Conservation (phyloP, 2,797 vertebrate genomes). For the Molossus alvarezi region DNA sequence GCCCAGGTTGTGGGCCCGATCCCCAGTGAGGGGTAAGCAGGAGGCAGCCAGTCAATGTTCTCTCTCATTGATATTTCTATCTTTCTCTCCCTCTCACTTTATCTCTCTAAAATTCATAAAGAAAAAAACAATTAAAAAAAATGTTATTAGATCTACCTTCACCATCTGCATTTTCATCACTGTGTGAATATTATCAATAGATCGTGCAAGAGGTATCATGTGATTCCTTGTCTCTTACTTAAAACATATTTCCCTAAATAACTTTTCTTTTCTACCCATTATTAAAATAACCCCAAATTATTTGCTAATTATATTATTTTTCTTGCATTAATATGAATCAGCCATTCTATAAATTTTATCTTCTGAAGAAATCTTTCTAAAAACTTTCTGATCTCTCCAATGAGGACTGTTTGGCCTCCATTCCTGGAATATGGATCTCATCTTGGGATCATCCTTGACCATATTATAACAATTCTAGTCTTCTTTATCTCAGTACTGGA, state of each 20-base stretch:
- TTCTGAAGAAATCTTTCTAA: not conserved
- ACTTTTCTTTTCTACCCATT: not conserved
- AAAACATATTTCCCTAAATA: not conserved
- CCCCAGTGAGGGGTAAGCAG: too few relatives aligned
- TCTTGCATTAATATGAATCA: not conserved
- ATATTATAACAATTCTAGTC: not conserved
- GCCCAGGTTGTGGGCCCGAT: too few relatives aligned
- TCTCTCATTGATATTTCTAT: too few relatives aligned
- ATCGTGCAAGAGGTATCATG: not conserved
- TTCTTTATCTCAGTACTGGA: not conserved
- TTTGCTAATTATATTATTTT: not conserved
- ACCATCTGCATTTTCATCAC: not conserved
- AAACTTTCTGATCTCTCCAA: not conserved
- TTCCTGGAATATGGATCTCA: not conserved
- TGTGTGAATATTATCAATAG: not conserved
- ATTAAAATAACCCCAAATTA: not conserved
- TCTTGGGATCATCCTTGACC: not conserved
- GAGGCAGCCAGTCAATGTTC: too few relatives aligned
- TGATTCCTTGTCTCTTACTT: not conserved
- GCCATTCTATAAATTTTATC: not conserved
- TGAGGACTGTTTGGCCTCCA: not conserved
- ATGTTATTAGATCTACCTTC: not conserved
- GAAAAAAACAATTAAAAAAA: too few relatives aligned
- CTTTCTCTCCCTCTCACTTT: too few relatives aligned
- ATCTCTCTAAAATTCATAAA: too few relatives aligned